Percentiles rank a stretch among this genome's conserved stretches.
phyloP scores from a whole-genome alignment of 1,140 invertebrate genomes.

The Aphidius gifuensis region DNA sequence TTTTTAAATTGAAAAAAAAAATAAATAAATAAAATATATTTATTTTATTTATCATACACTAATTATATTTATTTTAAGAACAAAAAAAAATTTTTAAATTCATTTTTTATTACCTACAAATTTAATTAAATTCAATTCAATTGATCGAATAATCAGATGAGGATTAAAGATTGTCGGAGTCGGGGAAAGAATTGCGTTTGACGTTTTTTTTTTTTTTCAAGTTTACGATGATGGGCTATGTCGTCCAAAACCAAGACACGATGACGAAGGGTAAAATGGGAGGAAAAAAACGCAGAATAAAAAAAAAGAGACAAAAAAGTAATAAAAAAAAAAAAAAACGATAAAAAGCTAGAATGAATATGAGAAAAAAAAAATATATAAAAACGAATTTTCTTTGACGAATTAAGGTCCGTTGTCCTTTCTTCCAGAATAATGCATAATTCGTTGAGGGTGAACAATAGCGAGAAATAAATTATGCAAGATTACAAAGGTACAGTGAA shows the following conservation, averaged over 20 bases:
- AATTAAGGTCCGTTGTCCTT: slow-evolving; percentile 37
- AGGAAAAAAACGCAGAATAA: slow-evolving; percentile 4
- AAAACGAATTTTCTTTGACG: slow-evolving; percentile 43
- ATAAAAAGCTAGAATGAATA: slow-evolving; percentile 29
- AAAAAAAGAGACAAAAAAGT: slow-evolving; percentile 24
- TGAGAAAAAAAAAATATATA: slow-evolving; percentile 31
- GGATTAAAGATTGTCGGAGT: slow-evolving; percentile 16
- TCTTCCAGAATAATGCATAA: slow-evolving; percentile 43
- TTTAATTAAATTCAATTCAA: slow-evolving; percentile 14
- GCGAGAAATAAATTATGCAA: slow-evolving; percentile 51
- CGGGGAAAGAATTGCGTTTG: too few species aligned
- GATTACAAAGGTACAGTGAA: slow-evolving; percentile 39
- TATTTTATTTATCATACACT: too few species aligned
- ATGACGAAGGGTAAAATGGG: too few species aligned
- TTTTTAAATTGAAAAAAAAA: too few species aligned
- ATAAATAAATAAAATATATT: too few species aligned
- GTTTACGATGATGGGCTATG: slow-evolving; percentile 9
- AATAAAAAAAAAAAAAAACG: slow-evolving; percentile 27
- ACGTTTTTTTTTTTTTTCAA: too few species aligned
- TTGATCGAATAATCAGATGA: slow-evolving; percentile 21
- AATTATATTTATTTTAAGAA: background rate
- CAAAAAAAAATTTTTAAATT: background rate
- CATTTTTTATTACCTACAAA: background rate
- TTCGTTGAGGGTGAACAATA: slow-evolving; percentile 42
- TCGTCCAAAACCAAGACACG: slow-evolving; percentile 15